These are phyloP conservation scores for Drosophila takahashii DNA, from an alignment of 1,140 invertebrate species.

Conservation along the genomic window DNA sequence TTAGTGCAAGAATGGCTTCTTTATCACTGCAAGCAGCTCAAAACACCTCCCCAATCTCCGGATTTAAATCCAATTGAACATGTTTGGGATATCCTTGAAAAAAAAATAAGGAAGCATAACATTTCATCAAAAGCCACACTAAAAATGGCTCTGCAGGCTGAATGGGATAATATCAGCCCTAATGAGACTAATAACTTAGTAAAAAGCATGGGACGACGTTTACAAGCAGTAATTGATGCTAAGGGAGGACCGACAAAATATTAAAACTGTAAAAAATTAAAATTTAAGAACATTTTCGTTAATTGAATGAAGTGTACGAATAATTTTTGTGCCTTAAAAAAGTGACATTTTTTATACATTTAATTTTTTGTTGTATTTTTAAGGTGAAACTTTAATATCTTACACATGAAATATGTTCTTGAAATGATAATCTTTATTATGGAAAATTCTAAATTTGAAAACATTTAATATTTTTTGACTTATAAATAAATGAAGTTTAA, in stretches of 20 bases:
- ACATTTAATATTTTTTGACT: not conserved
- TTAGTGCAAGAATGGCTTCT: constrained; percentile 1
- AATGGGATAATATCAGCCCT: not conserved
- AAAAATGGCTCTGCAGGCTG: not conserved
- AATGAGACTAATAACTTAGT: not conserved
- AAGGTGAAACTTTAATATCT: too few relatives aligned
- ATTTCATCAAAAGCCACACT: not conserved
- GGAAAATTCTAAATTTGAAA: not conserved
- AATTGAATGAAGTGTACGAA: not conserved
- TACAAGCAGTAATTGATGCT: not conserved
- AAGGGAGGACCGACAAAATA: not conserved
- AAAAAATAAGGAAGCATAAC: constrained; percentile 15
- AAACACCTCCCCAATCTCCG: constrained; percentile 1
- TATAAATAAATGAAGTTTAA: not conserved
- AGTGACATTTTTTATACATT: not conserved
- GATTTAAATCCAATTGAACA: not conserved
- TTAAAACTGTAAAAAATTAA: not conserved
- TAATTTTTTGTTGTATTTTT: not conserved
- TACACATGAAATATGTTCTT: not conserved
- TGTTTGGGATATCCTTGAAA: not conserved
- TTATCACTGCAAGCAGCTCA: constrained; percentile 3
- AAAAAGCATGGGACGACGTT: constrained; percentile 1
- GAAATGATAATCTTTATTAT: not conserved
- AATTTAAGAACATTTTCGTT: not conserved
- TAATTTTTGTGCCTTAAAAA: not conserved